Base-by-base conservation (phyloP, 2,797 vertebrate genomes). In the Zenarchopterus dispar region DNA sequence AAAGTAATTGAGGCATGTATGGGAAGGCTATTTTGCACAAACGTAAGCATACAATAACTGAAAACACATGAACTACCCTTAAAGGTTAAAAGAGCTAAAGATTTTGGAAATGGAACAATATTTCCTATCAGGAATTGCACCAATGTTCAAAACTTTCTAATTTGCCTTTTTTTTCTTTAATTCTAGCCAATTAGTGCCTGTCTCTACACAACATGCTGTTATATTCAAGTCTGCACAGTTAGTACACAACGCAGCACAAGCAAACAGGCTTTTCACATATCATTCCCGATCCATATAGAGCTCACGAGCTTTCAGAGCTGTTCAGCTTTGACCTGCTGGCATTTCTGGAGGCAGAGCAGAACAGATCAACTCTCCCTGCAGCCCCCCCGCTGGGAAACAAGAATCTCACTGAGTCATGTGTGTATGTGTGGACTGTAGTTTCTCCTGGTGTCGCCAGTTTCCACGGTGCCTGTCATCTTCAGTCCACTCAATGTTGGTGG, bases 361-460 rank as follows among this genome's bases (percentile, higher is more conserved):
- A 72, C 77, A 77, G 73, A 82, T 81, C 77, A 70, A 33, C 67
- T 61, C 71, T 70, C 58, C 69, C 33, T 39, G 42, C 72, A 73
- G 73, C 68, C 64, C 56, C 70, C 80, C 78, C 52, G 70, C 86
- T 75, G 82, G 57, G 75, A 67, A 82, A 77, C 84, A 85, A 56
- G 76, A 54, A 75, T 82, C 86, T 85, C 84, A 75, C 87, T 82
- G 84, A 82, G 77, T 75, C 70, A 26, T 81, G 62, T 77, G 74
- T 77, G 70, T 50, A 44, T 72, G 68, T 69, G 64, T 73, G 53
- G 42, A 58, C 48, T 39, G 62, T 72, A 64, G 78, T 76, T 77
- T 55, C 57, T 60, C 61, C 84, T 58, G 54, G 57, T 82, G 81
- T 72, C 79, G 58, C 56, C 64, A 70, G 52, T 77, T 75, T 67